Conservation (phyloP, 2,113 vertebrate genomes). For the Ictidomys tridecemlineatus region DNA sequence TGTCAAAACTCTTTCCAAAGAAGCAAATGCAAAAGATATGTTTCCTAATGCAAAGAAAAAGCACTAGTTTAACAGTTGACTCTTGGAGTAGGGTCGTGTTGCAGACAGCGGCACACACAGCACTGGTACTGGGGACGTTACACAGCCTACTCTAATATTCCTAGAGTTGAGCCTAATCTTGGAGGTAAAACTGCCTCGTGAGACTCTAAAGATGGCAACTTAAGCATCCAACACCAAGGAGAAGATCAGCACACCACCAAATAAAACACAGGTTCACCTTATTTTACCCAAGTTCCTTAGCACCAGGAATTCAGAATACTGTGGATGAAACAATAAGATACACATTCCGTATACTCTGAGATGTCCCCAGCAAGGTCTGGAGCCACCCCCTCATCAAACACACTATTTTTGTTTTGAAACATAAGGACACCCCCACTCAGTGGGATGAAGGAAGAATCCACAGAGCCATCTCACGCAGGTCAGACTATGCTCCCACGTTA, state of each 20-base stretch:
- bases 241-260: not conserved
- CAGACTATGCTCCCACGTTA: not conserved
- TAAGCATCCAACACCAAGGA: conserved; percentile 23
- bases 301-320: not conserved
- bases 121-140: not conserved
- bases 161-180: conserved; percentile 45
- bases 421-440: not conserved
- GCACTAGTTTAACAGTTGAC: not conserved
- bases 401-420: not conserved
- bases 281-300: not conserved
- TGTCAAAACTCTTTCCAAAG: not conserved
- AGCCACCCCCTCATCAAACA: not conserved
- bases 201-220: conserved; percentile 42
- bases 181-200: conserved; percentile 49
- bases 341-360: not conserved
- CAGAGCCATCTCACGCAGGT: not conserved
- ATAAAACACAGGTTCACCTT: not conserved
- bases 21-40: not conserved
- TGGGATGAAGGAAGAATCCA: not conserved
- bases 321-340: not conserved
- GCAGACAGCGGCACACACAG: not conserved
- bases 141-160: not conserved
- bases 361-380: too few relatives aligned
- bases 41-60: not conserved
- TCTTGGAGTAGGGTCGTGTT: not conserved